Evolutionary conservation across 2,113 vertebrate genomes (phyloP).

Genomic region (Gorsachius goisagi): DNA sequence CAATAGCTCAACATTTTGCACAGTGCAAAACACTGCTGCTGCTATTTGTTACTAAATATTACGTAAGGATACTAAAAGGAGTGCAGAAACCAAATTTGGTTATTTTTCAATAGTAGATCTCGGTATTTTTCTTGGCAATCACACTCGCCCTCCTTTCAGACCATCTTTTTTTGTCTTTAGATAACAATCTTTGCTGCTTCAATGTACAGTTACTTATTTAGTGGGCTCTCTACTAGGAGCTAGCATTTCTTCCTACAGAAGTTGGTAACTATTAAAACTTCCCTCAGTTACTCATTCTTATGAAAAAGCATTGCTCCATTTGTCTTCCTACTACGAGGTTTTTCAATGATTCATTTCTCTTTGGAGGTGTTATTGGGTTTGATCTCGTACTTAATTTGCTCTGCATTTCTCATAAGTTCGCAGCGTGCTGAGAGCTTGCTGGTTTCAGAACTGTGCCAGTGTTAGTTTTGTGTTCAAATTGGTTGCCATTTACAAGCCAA

Average conservation of each 20-base stretch:
- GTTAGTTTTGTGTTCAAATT: not conserved
- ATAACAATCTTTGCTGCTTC: not conserved
- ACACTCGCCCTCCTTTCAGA: not conserved
- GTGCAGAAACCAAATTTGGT: not conserved
- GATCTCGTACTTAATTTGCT: constrained; percentile 27
- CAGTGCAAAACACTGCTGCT: not conserved
- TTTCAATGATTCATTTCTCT: constrained; percentile 24
- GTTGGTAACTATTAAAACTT: not conserved
- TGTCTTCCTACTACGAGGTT: not conserved
- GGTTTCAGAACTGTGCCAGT: not conserved
- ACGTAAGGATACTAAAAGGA: not conserved
- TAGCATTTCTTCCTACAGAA: not conserved
- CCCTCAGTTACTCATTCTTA: not conserved
- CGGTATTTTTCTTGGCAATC: not conserved
- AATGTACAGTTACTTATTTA: not conserved
- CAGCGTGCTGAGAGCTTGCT: not conserved
- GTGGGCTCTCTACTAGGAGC: not conserved
- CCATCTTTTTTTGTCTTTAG: not conserved
- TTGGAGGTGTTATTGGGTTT: constrained; percentile 5
- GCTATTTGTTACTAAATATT: not conserved
- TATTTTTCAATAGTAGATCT: not conserved
- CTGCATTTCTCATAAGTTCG: not conserved
- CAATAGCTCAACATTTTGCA: not conserved
- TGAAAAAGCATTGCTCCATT: not conserved
- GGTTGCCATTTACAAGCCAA: not conserved